Base-by-base conservation (phyloP, 2,797 vertebrate species). In the Jordanella pulchra region DNA sequence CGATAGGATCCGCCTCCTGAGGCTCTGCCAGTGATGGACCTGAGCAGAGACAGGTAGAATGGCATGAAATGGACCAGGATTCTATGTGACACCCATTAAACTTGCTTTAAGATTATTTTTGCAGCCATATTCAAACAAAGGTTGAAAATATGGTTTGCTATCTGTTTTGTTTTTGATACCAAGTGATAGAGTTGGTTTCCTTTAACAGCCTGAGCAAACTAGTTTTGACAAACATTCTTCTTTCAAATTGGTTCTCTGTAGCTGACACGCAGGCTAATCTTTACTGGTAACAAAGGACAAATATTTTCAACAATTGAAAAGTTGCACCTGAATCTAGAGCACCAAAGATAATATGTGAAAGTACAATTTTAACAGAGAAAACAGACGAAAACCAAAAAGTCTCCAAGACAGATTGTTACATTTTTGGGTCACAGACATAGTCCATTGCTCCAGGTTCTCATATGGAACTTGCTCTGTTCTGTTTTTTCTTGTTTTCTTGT, bases 161-260 rank as follows among this genome's bases (percentile, higher is more conserved):
- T 11, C 1, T 23, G 18, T 35, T 42, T 42, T 61, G 4, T 61
- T 61, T 61, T 14, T 42, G 5, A n/a, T 42, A n/a, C 14, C 35
- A n/a, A 7, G 4, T 63, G 60, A 39, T 39, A n/a, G 35, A 44
- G 35, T 21, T 63, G 60, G 39, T 65, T 35, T 61, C 47, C 39
- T 68, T 68, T 77, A 63, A 18, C 39, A 70, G 67, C 63, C 67
- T 63, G n/a, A 42, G 77, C 71, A 61, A 55, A 75, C 70, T 50
- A 1, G 63, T 73, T 28, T 56, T 25, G 77, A 81, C 72, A 82
- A 79, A 81, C 66, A 23, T 51, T 28, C 55, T 61, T 58, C 66
- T 65, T 78, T 65, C 64, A 50, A 85, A 77, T 51, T 79, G n/a
- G 32, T 39, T 61, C 13, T 13, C 23, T 42, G n/a, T n/a, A 63